A percentile compares a stretch with the other conserved stretches of the same genome.
phyloP scores from a whole-genome alignment of 2,113 vertebrate genomes.

The Ictalurus furcatus region DNA sequence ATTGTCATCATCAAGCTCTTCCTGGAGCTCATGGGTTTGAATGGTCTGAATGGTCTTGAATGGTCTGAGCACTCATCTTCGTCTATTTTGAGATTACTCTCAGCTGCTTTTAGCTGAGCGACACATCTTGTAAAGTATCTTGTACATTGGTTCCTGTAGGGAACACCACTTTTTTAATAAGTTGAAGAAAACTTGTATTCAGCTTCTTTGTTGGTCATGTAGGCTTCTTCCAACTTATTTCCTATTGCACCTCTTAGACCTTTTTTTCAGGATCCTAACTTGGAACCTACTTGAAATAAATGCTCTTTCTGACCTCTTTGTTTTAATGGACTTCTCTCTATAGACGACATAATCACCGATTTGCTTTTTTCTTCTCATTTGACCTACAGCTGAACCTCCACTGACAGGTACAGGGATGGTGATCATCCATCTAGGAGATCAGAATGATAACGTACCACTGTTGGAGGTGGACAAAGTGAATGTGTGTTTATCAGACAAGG shows the following conservation, averaged over 20 bases:
- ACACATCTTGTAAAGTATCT: neutral
- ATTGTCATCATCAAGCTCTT: neutral
- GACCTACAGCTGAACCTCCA: slow-evolving; percentile 58
- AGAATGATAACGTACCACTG: slow-evolving; percentile 49
- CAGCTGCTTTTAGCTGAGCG: neutral
- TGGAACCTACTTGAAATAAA: neutral
- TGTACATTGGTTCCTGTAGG: neutral
- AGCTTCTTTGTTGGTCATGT: neutral
- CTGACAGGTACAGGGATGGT: slow-evolving; percentile 56
- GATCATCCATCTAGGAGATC: slow-evolving; percentile 44
- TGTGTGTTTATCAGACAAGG: slow-evolving; percentile 39
- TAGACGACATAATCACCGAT: neutral
- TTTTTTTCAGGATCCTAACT: neutral
- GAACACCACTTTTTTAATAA: neutral
- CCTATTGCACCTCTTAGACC: neutral
- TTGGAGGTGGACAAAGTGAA: neutral
- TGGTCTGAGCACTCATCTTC: too few species aligned
- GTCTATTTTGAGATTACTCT: neutral
- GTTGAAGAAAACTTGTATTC: neutral
- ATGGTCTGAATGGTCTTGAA: neutral
- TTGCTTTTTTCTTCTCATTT: neutral
- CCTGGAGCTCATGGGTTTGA: neutral
- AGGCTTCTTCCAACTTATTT: neutral
- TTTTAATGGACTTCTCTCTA: neutral
- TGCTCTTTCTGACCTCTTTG: neutral